These are phyloP conservation scores for Acleris emargana DNA, from an alignment of 2,888 invertebrate genomes.

Conservation along the genomic window DNA sequence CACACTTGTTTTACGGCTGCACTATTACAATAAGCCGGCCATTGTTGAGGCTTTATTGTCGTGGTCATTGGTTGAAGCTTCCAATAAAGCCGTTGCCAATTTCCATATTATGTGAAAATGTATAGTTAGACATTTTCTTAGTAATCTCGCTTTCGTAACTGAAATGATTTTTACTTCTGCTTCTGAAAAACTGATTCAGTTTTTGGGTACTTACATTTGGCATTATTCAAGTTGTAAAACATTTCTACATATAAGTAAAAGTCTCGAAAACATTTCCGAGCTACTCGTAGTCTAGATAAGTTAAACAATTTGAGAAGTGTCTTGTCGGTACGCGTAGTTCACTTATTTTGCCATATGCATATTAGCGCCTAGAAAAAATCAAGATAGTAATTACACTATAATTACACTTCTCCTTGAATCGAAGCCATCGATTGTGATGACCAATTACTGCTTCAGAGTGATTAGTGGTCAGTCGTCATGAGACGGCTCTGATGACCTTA, in stretches of 20 bases:
- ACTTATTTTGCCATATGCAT: background rate
- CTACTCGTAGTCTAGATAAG: too few species aligned
- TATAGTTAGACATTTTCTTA: background rate
- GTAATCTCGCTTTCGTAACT: background rate
- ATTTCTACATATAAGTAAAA: too few species aligned
- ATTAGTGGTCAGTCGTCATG: conserved; percentile 20
- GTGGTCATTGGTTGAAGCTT: conserved; percentile 15
- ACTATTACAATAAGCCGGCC: conserved; percentile 23
- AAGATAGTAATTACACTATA: conserved; percentile 25
- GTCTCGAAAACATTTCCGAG: too few species aligned
- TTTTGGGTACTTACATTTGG: background rate
- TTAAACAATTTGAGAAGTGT: too few species aligned
- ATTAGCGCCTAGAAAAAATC: conserved; percentile 21
- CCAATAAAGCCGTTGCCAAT: background rate
- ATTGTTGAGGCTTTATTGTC: conserved; percentile 24
- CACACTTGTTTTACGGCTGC: conserved; percentile 54
- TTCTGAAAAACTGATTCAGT: too few species aligned
- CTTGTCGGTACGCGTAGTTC: background rate
- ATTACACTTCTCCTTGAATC: conserved; percentile 32
- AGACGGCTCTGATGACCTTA: conserved; percentile 23
- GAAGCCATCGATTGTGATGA: conserved; percentile 31
- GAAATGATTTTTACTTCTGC: background rate
- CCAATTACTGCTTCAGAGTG: conserved; percentile 29
- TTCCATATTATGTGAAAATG: background rate
- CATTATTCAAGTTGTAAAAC: too few species aligned